Conservation (phyloP, 2,113 vertebrate species). For the Pachypanchax playfairii region DNA sequence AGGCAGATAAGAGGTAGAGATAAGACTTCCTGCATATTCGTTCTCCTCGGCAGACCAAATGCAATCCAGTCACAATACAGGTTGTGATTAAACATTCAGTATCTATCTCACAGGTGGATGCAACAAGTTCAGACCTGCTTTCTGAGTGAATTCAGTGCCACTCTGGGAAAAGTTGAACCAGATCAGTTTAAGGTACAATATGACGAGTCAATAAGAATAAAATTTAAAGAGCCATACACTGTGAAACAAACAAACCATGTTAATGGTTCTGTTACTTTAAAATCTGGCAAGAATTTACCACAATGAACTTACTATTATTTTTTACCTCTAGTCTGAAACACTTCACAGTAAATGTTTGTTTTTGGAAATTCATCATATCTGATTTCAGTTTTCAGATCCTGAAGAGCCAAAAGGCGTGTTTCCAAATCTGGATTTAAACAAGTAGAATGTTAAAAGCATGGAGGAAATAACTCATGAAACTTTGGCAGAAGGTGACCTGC, state of each 20-base stretch:
- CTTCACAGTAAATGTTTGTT: constrained; percentile 23
- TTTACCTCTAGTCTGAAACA: too few species aligned
- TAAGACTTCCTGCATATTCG: constrained; percentile 3
- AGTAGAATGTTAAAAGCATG: constrained; percentile 47
- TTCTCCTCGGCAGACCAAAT: constrained; percentile 21
- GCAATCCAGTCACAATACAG: constrained; percentile 27
- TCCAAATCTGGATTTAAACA: constrained; percentile 62
- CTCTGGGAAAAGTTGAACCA: constrained; percentile 27
- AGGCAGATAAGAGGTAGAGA: neutral
- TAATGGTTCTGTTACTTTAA: constrained; percentile 16
- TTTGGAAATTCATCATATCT: constrained; percentile 51
- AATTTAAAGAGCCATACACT: constrained; percentile 10
- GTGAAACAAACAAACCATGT: constrained; percentile 21
- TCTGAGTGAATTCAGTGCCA: constrained; percentile 18
- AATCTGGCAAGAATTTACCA: neutral
- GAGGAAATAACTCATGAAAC: constrained; percentile 69
- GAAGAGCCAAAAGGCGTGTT: constrained; percentile 53
- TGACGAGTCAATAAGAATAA: constrained; percentile 23
- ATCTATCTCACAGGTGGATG: constrained; percentile 52
- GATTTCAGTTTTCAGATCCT: constrained; percentile 57
- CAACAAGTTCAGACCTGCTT: constrained; percentile 45
- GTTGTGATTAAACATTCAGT: constrained; percentile 40
- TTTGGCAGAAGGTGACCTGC: constrained; percentile 52
- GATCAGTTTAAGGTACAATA: constrained; percentile 17
- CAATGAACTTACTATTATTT: too few species aligned